Evolutionary conservation across 2,888 invertebrate genomes (phyloP).

Genomic region (Drosophila austrosaltans): DNA sequence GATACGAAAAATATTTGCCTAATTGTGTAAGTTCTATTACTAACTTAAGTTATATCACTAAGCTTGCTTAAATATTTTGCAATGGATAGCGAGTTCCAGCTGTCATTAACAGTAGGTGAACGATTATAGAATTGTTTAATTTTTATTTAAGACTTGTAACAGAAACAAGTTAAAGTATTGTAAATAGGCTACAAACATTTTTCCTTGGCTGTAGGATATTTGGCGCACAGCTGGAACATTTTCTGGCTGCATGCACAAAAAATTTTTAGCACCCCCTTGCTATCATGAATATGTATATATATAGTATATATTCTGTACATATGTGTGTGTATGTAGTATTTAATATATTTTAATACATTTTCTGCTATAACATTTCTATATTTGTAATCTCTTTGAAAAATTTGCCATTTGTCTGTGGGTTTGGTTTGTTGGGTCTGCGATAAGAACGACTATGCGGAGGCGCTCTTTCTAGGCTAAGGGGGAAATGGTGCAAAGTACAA

Average conservation of each 20-base stretch:
- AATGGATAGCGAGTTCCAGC: neutral
- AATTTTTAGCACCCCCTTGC: neutral
- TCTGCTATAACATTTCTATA: neutral
- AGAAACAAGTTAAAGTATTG: no score
- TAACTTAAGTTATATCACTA: no score
- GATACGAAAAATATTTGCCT: no score
- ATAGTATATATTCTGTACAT: neutral
- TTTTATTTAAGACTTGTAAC: no score
- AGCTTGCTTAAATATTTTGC: no score
- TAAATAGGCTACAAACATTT: conserved; percentile 38
- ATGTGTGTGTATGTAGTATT: neutral
- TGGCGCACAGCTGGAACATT: conserved; percentile 44
- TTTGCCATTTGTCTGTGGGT: neutral
- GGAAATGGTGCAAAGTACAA: conserved; percentile 7
- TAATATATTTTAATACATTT: neutral
- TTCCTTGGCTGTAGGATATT: conserved; percentile 29
- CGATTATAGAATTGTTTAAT: no score
- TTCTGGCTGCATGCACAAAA: conserved; percentile 9
- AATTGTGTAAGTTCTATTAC: no score
- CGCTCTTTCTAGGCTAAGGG: conserved; percentile 1
- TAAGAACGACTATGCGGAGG: neutral
- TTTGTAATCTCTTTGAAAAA: conserved; percentile 9
- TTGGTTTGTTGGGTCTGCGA: conserved; percentile 7
- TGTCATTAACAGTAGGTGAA: no score
- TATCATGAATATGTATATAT: neutral